These are phyloP conservation scores for Deilephila elpenor DNA, from an alignment of 2,888 invertebrate species.

Conservation along the genomic window DNA sequence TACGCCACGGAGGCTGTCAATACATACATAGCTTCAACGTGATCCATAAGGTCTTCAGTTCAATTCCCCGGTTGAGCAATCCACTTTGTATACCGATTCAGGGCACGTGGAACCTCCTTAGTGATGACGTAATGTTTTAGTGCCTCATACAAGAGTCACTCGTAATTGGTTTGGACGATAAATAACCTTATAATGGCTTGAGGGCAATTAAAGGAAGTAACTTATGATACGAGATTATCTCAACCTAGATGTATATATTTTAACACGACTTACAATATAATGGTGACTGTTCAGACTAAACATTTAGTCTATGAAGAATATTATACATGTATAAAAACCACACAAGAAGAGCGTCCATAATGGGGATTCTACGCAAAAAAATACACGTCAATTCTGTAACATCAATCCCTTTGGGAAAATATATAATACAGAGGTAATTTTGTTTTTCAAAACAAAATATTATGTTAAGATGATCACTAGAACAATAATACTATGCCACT, in stretches of 20 bases:
- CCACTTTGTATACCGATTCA: neutral
- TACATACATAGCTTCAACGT: too few relatives aligned
- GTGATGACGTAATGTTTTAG: neutral
- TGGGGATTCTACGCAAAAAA: too few relatives aligned
- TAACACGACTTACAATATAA: neutral
- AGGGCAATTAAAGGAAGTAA: constrained; percentile 6
- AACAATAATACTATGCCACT: too few relatives aligned
- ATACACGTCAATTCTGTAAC: too few relatives aligned
- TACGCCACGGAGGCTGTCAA: too few relatives aligned
- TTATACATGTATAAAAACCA: neutral
- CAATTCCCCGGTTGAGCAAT: too few relatives aligned
- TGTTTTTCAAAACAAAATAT: too few relatives aligned
- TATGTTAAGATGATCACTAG: too few relatives aligned
- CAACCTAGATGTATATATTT: neutral
- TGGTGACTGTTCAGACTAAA: neutral
- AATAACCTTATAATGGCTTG: neutral
- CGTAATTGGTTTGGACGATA: constrained; percentile 11
- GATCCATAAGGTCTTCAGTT: too few relatives aligned
- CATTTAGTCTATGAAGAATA: neutral
- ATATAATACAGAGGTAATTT: too few relatives aligned
- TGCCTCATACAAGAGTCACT: neutral
- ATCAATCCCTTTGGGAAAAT: too few relatives aligned
- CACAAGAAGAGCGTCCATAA: neutral
- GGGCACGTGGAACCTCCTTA: neutral
- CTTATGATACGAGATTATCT: neutral